A percentile compares a stretch with the other conserved stretches of the same genome.
Evolutionary conservation across 2,797 vertebrate genomes (phyloP).

Genomic region (Tauraco hartlaubi): DNA sequence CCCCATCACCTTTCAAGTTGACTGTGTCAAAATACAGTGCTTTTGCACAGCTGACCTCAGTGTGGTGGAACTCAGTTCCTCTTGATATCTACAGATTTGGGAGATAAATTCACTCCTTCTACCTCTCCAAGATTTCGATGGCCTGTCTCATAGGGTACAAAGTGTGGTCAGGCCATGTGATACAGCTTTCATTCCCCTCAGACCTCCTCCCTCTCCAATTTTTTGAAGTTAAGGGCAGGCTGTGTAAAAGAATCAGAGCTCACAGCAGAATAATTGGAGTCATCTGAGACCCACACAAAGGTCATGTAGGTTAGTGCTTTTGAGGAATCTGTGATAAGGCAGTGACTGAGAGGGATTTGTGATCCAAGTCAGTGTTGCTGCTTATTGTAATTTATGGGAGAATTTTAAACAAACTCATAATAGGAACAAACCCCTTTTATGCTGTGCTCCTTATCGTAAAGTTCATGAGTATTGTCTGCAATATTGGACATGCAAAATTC

Average conservation of each 20-base stretch:
- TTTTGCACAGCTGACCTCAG: constrained; percentile 19
- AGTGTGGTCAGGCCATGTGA: background rate
- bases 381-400: constrained; percentile 4
- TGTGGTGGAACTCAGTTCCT: background rate
- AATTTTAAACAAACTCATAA: constrained; percentile 11
- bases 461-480: background rate
- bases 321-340: constrained; percentile 29
- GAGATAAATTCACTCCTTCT: constrained; percentile 21
- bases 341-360: constrained; percentile 14
- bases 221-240: constrained; percentile 38
- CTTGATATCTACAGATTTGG: constrained; percentile 14
- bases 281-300: constrained; percentile 23
- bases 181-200: background rate
- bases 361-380: constrained; percentile 2
- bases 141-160: background rate
- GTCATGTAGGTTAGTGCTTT: constrained; percentile 33
- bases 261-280: constrained; percentile 32
- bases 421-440: background rate
- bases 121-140: background rate
- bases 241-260: constrained; percentile 37
- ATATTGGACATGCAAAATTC: background rate
- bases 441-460: background rate
- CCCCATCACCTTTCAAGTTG: background rate
- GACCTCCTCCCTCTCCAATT: background rate
- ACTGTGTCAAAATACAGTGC: background rate